A percentile compares a stretch with the other conserved stretches of the same genome.
Conservation (phyloP, 2,888 invertebrate species). For the Yponomeuta malinellus region DNA sequence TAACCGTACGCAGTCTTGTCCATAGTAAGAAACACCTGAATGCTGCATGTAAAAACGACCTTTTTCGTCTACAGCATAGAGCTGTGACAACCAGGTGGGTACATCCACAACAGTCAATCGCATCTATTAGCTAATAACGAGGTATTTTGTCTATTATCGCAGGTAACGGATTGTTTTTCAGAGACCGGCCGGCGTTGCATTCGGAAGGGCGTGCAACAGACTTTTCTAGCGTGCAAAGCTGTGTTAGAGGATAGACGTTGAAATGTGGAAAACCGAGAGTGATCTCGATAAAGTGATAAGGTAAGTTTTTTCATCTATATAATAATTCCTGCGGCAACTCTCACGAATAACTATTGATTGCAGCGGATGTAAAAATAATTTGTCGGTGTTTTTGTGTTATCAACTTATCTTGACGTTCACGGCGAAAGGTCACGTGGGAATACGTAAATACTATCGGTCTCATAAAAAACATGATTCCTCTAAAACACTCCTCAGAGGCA, state of each 20-base stretch:
- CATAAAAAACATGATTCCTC: too few species aligned
- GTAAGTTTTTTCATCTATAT: background rate
- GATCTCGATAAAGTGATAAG: background rate
- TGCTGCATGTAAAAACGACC: background rate
- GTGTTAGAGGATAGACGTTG: background rate
- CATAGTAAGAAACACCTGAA: background rate
- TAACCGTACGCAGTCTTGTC: background rate
- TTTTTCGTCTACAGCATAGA: background rate
- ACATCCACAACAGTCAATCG: background rate
- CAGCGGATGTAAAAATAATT: too few species aligned
- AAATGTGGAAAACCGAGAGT: background rate
- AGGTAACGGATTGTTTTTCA: background rate
- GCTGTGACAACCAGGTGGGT: background rate
- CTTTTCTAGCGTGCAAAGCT: background rate
- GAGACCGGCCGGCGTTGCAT: background rate
- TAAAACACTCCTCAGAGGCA: too few species aligned
- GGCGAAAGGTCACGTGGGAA: too few species aligned
- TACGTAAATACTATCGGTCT: too few species aligned
- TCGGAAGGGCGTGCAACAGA: background rate
- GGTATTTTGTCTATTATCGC: background rate
- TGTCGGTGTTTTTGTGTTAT: too few species aligned
- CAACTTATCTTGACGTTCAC: too few species aligned
- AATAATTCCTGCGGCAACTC: too few species aligned
- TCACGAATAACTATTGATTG: too few species aligned
- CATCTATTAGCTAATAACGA: conserved; percentile 1